A percentile compares a stretch with the other conserved stretches of the same genome.
phyloP scores from a whole-genome alignment of 2,888 invertebrate species.

The Marronus borbonicus region DNA sequence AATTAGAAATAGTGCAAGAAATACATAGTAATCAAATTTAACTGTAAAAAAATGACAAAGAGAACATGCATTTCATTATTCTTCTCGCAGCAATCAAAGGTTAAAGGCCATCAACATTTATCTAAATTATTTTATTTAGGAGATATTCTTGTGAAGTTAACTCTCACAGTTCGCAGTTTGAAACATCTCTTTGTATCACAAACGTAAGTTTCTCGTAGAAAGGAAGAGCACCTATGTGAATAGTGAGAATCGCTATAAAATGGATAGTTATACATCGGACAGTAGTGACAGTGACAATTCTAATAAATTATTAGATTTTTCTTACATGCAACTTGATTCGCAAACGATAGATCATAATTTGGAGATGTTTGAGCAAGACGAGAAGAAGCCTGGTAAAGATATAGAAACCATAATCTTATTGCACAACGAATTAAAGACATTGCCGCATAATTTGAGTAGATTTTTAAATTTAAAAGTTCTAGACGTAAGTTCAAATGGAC shows the following conservation, averaged over 20 bases:
- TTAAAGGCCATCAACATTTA: conserved; percentile 20
- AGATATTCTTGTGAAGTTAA: background rate
- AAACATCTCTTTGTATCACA: background rate
- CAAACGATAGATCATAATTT: conserved; percentile 77
- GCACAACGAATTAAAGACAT: conserved; percentile 84
- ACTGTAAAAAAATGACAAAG: background rate
- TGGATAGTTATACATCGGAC: conserved; percentile 89
- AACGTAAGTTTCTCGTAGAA: background rate
- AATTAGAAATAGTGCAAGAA: too few relatives aligned
- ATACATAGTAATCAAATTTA: too few relatives aligned
- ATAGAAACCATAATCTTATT: conserved; percentile 87
- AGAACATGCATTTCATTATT: background rate
- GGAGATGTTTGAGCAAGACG: conserved; percentile 74
- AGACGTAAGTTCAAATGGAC: conserved; percentile 90
- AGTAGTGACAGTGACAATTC: conserved; percentile 84
- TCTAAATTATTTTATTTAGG: conserved; percentile 32
- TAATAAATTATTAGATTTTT: conserved; percentile 80
- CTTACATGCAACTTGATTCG: conserved; percentile 76
- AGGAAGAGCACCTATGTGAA: background rate
- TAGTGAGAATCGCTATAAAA: conserved; percentile 60
- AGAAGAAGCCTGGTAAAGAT: conserved; percentile 74
- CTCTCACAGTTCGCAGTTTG: background rate
- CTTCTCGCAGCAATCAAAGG: conserved; percentile 18
- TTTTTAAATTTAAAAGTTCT: conserved; percentile 85
- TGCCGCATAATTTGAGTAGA: conserved; percentile 78